A percentile compares a stretch with the other conserved stretches of the same genome.
phyloP scores from a whole-genome alignment of 2,113 vertebrate species.

The Oceanites oceanicus region DNA sequence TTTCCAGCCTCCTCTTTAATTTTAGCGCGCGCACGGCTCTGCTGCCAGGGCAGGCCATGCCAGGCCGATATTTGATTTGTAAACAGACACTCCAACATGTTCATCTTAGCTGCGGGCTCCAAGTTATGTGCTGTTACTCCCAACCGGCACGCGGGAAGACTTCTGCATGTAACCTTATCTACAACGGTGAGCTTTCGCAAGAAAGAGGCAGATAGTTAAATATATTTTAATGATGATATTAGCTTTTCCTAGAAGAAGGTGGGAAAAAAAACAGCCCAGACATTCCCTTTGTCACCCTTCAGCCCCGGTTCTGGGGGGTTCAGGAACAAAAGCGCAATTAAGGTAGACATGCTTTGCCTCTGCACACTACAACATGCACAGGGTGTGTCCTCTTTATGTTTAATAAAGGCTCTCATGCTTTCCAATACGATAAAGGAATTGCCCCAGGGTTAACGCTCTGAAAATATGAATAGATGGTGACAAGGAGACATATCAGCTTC shows the following conservation, averaged over 20 bases:
- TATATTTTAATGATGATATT: neutral
- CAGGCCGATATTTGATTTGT: conserved; percentile 41
- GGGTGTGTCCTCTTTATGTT: neutral
- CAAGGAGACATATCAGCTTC: neutral
- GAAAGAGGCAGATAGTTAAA: neutral
- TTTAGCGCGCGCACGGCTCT: neutral
- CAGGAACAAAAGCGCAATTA: neutral
- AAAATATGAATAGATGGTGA: neutral
- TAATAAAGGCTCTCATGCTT: neutral
- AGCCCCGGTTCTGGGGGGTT: accelerated
- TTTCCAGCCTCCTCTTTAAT: conserved; percentile 56
- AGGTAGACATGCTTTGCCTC: neutral
- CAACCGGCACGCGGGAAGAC: neutral
- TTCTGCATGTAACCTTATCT: neutral
- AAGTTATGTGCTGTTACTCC: neutral
- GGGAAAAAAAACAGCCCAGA: neutral
- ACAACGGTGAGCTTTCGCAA: neutral
- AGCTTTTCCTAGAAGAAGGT: neutral
- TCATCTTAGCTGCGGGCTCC: neutral
- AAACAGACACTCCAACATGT: conserved; percentile 39
- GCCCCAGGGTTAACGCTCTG: neutral
- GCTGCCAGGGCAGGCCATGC: conserved; percentile 48
- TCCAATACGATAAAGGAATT: neutral
- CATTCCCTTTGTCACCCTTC: neutral
- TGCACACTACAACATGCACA: neutral